Evolutionary conservation across 2,888 invertebrate species (phyloP), one percentile per base, ranked within the genome.

Genomic region (Pterobdella sp.): DNA sequence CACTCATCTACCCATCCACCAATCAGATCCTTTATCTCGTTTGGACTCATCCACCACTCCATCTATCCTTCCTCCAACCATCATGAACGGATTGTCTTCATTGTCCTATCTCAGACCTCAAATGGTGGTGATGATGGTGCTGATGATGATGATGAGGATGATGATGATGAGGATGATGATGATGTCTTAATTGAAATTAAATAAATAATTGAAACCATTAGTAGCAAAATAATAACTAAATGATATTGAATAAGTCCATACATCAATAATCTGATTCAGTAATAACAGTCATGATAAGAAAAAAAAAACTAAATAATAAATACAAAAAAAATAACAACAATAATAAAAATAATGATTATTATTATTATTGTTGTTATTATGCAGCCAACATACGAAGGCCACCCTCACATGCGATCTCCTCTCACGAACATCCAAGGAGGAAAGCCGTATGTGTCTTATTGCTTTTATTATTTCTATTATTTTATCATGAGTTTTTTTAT

Each of bases 401-500:
- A 79, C 72, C 75, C 77, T 69, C 74, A 74, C 70, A 79, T 82
- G 75, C 63, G 79, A 67, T 80, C 82, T 42, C 77, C 82, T 3
- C 26, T 73, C 56, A 29, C 68, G 68, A 80, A 77, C 76, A 80
- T 81, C 77, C 87, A 89, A 78, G 89, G 89, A 78, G 89, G 91
- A 80, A 92, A 92, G 86, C 91, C 92, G 90, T 92, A 85, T 88
- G 90, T 88, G n/a, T 35, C 34, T 34, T n/a, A n/a, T 29, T 31
- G 22, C 26, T 4, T 60, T 70, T 36, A 35, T 31, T 1, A 4
- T 32, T 35, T 63, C 29, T 37, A n/a, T 36, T 1, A n/a, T 31
- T 29, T 72, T 7, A 1, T 26, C 18, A 1, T 64, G 14, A 10
- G 56, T 14, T 29, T 67, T n/a, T n/a, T 22, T 7, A 32, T 22